Evolutionary conservation across 2,113 vertebrate genomes (phyloP).

Genomic region (Neodontobutis hainanensis): DNA sequence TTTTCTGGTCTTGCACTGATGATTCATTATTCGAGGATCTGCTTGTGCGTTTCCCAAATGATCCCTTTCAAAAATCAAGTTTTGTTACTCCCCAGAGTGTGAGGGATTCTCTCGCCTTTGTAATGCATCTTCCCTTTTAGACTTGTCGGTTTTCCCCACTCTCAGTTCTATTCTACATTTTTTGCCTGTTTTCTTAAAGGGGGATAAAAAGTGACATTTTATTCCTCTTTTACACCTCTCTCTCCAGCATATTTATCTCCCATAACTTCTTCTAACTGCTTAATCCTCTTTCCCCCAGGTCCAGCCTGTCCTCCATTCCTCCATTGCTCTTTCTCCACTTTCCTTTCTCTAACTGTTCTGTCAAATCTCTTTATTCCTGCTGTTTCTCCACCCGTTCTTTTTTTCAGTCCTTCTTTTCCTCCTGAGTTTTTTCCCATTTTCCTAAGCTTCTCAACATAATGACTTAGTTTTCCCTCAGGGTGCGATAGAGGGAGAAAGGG

Average conservation of each 20-base stretch:
- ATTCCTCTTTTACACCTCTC: constrained; percentile 53
- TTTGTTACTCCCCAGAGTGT: too few species aligned
- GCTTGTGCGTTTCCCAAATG: too few species aligned
- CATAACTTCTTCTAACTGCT: constrained; percentile 17
- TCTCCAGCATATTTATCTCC: constrained; percentile 20
- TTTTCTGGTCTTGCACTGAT: too few species aligned
- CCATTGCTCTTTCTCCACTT: constrained; percentile 35
- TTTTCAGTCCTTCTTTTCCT: constrained; percentile 11
- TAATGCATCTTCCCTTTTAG: background rate
- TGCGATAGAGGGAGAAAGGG: constrained; percentile 22
- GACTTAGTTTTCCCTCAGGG: constrained; percentile 46
- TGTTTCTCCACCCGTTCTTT: constrained; percentile 30
- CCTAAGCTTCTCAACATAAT: constrained; percentile 58
- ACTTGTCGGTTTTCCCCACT: background rate
- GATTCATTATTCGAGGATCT: too few species aligned
- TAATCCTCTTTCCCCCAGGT: constrained; percentile 52
- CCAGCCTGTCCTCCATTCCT: constrained; percentile 21
- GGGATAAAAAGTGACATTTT: constrained; percentile 52
- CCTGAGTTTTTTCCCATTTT: constrained; percentile 17
- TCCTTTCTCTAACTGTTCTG: constrained; percentile 21
- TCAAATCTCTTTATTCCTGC: constrained; percentile 51
- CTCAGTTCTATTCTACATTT: constrained; percentile 42
- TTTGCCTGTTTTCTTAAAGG: constrained; percentile 42
- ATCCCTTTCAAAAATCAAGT: too few species aligned
- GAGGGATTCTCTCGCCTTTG: constrained; percentile 6